Base-by-base conservation (phyloP, 1,140 invertebrate species). In the Drosophila pachea region DNA sequence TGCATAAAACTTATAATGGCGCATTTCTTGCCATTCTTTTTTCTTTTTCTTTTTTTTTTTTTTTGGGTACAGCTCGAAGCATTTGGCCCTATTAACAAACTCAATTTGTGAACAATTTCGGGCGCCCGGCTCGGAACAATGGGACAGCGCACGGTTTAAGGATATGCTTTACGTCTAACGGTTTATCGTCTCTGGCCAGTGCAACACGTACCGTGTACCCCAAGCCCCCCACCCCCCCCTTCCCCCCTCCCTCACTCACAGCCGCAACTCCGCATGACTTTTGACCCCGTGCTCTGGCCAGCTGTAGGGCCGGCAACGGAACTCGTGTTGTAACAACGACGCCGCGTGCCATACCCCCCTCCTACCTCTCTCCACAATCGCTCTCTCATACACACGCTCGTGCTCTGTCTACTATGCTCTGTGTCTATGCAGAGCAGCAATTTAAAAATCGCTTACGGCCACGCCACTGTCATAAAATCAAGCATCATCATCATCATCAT, bases 401-500 rank as follows among this genome's bases (percentile, higher is more conserved):
- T 36, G 14, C 60, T 66, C 42, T 43, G 29, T 65, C 52, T 45
- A n/a, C n/a, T n/a, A n/a, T n/a, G n/a, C 53, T 55, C 61, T 53
- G 63, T 52, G 55, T n/a, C 69, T 74, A 78, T 78, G 76, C 76
- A 78, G 76, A 74, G 76, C 67, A 78, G 76, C 76, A 78, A 78
- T 78, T 78, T 78, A 78, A 78, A 78, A 78, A 78, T 72, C 76
- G 76, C 76, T 78, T 78, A 78, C 76, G 76, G 76, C 76, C 76
- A 78, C 72, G 76, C 76, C 72, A 78, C 62, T 78, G 76, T 68
- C 76, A 78, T 79, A 79, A 78, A 79, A 79, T 79, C 76, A 79
- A 70, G 76, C 76, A 78, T 58, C 73, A 50, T 58, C 73, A 59
- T 76, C 71, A 71, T 70, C 75, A 47, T 56, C 40, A 65, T 48